phyloP scores from a whole-genome alignment of 1,140 invertebrate species.

The Neodiprion virginianus region DNA sequence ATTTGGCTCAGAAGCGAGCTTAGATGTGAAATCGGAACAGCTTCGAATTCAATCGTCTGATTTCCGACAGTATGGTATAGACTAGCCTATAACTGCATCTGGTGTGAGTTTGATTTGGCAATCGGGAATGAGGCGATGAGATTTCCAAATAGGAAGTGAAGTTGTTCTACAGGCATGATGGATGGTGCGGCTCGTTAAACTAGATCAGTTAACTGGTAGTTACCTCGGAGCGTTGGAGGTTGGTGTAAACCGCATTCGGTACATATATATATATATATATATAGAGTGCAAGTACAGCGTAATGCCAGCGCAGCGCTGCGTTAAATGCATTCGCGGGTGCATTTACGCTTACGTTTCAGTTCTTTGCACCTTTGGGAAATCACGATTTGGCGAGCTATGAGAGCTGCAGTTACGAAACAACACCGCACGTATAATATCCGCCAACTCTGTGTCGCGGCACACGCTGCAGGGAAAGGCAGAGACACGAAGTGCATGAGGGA shows the following conservation, averaged over 20 bases:
- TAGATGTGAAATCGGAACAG: no score
- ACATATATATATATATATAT: no score
- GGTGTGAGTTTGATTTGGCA: conserved; percentile 2
- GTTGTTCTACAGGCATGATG: background rate
- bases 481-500: no score
- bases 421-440: no score
- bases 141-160: conserved; percentile 5
- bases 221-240: background rate
- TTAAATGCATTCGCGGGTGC: background rate
- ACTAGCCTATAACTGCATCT: no score
- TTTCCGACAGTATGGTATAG: no score
- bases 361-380: conserved; percentile 7
- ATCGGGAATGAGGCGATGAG: background rate
- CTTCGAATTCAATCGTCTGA: no score
- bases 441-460: no score
- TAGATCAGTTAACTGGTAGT: conserved; percentile 7
- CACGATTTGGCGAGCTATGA: background rate
- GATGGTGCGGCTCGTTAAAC: background rate
- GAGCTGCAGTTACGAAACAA: no score
- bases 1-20: no score
- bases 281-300: background rate
- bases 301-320: background rate
- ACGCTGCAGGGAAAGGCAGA: no score
- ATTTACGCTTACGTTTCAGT: background rate
- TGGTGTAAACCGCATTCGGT: background rate